Conservation (phyloP, 2,888 invertebrate species). For the Temnothorax unifasciatus region DNA sequence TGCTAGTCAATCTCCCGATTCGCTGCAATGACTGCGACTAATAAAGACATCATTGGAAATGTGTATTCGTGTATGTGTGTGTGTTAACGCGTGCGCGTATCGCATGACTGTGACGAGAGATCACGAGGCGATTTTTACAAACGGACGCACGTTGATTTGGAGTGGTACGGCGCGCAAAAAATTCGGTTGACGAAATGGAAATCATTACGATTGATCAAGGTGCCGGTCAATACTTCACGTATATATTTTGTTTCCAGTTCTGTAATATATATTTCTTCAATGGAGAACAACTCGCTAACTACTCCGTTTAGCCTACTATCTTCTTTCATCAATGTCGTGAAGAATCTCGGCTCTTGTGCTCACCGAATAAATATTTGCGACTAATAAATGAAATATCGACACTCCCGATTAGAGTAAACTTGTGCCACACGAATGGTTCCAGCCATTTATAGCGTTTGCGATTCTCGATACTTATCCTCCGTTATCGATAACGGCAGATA, state of each 20-base stretch:
- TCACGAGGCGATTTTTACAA: constrained; percentile 19
- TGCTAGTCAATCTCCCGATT: constrained; percentile 15
- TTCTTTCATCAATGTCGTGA: not conserved
- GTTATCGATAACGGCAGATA: not conserved
- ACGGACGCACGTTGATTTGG: not conserved
- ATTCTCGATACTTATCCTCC: not conserved
- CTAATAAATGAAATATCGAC: not conserved
- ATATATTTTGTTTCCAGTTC: not conserved
- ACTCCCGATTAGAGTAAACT: not conserved
- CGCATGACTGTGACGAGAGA: constrained; percentile 37
- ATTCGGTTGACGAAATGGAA: not conserved
- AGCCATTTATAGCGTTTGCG: constrained; percentile 9
- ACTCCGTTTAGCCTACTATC: not conserved
- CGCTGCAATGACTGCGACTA: constrained; percentile 61
- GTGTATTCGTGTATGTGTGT: constrained; percentile 13
- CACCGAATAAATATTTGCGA: not conserved
- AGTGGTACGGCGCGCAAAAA: not conserved
- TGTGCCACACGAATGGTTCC: constrained; percentile 31
- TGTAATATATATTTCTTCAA: not conserved
- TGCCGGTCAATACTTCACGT: not conserved
- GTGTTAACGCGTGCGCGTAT: not conserved
- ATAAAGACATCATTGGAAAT: constrained; percentile 56
- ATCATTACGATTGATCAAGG: constrained; percentile 12
- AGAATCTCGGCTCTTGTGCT: not conserved
- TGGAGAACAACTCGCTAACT: not conserved